Evolutionary conservation across 2,113 vertebrate species (phyloP), one percentile per base, ranked within the genome.

Genomic region (Grantiella picta): DNA sequence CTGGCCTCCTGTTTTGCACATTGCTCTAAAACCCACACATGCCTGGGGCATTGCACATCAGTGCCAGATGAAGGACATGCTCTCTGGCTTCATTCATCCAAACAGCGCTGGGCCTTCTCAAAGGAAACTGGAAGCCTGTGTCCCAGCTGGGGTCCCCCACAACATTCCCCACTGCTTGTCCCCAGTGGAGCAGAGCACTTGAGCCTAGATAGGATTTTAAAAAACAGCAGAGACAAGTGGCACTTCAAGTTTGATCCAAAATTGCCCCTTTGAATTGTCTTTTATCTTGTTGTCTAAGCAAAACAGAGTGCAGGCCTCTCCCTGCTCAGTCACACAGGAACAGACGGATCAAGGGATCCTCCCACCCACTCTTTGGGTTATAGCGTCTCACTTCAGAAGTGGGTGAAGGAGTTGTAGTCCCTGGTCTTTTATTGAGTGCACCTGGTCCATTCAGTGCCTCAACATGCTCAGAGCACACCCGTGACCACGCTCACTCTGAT

Each of bases 371-470:
- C 57, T 42, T 56, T 29, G 54, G 33, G 36, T 52, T 63, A 24
- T 0, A 4, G 11, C 10, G 49, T 56, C 35, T 72, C 6, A 36
- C 59, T 60, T 94, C 68, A 86, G 87, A 86, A 94, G 79, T 57
- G 84, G 91, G 59, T 60, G 78, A 82, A 40, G 31, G 92, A 56
- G 87, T 53, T 95, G 66, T 36, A 77, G 83, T 89, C 56, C 60
- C 38, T 6, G 61, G 20, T 19, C 22, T 84, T 84, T 64, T 56
- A 47, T 5, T 2, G 16, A 36, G 49, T 7, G 63, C 89, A 90
- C 84, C 91, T 90, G 86, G 93, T 16, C 69, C 63, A 25, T n/a
- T 50, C n/a, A 57, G 82, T 73, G 92, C 94, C 87, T 71, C 15
- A 90, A 90, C 91, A 92, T 0, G 87, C 90, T 77, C 68, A 8